A percentile compares a stretch with the other conserved stretches of the same genome.
Evolutionary conservation across 2,113 vertebrate genomes (phyloP).

Genomic region (Panthera leo): DNA sequence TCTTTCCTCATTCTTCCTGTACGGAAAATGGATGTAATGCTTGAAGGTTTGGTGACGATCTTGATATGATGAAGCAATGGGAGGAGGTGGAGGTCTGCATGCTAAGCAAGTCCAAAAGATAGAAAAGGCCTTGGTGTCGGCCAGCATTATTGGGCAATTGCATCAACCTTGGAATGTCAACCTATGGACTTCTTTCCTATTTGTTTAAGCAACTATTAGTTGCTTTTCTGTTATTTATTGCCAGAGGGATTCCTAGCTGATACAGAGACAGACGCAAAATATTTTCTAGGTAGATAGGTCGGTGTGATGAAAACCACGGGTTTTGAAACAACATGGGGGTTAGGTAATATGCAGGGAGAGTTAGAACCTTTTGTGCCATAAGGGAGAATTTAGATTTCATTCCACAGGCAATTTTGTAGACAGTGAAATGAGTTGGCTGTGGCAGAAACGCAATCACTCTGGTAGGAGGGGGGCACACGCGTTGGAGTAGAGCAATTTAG

Average conservation of each 20-base stretch:
- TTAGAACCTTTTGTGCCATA: background rate
- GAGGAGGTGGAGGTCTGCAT: background rate
- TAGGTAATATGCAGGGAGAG: background rate
- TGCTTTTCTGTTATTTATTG: constrained; percentile 72
- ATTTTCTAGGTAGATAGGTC: background rate
- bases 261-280: constrained; percentile 22
- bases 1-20: background rate
- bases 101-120: background rate
- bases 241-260: constrained; percentile 38
- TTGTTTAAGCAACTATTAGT: constrained; percentile 43
- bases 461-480: background rate
- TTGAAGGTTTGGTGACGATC: background rate
- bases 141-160: background rate
- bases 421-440: background rate
- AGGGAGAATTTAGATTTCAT: background rate
- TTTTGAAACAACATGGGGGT: background rate
- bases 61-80: background rate
- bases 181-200: constrained; percentile 34
- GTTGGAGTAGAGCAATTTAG: background rate
- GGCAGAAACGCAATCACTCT: background rate
- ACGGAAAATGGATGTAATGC: background rate
- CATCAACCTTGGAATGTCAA: constrained; percentile 29
- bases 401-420: background rate
- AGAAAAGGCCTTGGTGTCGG: background rate
- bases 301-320: background rate